Percentiles rank a stretch among this genome's conserved stretches.
These are phyloP conservation scores for Otus scops DNA, from an alignment of 2,797 vertebrate species.

Conservation along the genomic window DNA sequence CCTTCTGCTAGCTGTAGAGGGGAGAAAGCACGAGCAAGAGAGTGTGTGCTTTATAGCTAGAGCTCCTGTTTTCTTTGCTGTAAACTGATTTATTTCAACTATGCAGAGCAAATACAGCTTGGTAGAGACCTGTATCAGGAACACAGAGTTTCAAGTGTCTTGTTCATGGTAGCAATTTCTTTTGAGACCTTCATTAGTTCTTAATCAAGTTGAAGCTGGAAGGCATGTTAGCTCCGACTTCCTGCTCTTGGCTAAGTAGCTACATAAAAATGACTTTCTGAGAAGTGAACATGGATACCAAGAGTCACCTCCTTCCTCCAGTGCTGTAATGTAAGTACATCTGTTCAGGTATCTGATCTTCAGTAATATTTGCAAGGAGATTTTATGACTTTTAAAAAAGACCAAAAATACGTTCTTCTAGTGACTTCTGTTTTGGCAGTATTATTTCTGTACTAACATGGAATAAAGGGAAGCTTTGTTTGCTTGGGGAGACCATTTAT, in stretches of 20 bases:
- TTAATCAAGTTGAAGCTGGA: background rate
- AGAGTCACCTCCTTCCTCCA: background rate
- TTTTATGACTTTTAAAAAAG: slow-evolving; percentile 42
- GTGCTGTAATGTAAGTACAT: background rate
- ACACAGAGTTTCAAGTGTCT: background rate
- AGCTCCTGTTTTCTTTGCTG: background rate
- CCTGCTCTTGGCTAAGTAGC: background rate
- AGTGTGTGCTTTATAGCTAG: background rate
- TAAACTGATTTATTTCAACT: background rate
- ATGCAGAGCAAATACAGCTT: background rate
- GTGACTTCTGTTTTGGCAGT: background rate
- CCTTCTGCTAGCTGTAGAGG: background rate
- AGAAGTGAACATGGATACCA: background rate
- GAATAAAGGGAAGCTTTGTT: slow-evolving; percentile 21
- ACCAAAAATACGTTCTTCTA: background rate
- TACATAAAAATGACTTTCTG: background rate
- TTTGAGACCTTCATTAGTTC: background rate
- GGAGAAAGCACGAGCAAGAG: background rate
- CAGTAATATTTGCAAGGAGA: slow-evolving; percentile 37
- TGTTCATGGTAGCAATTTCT: background rate
- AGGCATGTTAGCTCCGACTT: background rate
- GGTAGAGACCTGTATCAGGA: background rate
- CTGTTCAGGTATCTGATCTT: slow-evolving; percentile 1
- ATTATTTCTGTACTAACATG: background rate
- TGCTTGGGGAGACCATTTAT: background rate